Evolutionary conservation across 2,888 invertebrate genomes (phyloP).

Genomic region (Pasiphila rectangulata): DNA sequence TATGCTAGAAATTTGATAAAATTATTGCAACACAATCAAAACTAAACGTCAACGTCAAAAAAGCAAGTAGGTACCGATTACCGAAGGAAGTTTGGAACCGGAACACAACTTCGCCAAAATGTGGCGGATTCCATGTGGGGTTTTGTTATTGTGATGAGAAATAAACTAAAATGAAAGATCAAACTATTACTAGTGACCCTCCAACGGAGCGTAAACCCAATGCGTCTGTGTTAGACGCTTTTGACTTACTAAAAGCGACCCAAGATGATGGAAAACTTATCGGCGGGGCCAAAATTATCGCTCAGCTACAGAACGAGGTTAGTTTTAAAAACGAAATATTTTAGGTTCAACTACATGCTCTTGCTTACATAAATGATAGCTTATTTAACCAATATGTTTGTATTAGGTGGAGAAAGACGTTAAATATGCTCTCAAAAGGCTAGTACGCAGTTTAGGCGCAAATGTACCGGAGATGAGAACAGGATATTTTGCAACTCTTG

Average conservation of each 20-base stretch:
- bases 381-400: slow-evolving; percentile 24
- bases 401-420: slow-evolving; percentile 82
- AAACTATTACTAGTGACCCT: slow-evolving; percentile 38
- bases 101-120: slow-evolving; percentile 8
- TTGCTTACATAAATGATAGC: neutral
- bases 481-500: slow-evolving; percentile 86
- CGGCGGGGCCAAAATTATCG: slow-evolving; percentile 69
- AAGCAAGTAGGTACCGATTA: neutral
- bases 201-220: slow-evolving; percentile 50
- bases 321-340: slow-evolving; percentile 32
- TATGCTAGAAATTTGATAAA: neutral
- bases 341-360: too few relatives aligned
- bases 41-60: slow-evolving; percentile 3
- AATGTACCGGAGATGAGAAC: slow-evolving; percentile 82
- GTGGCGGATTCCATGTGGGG: slow-evolving; percentile 45
- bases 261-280: slow-evolving; percentile 62
- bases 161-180: slow-evolving; percentile 57
- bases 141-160: slow-evolving; percentile 31
- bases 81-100: neutral
- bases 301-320: slow-evolving; percentile 66
- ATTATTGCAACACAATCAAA: neutral
- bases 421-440: slow-evolving; percentile 84
- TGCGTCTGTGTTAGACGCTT: slow-evolving; percentile 66
- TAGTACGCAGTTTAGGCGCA: slow-evolving; percentile 87
- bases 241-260: slow-evolving; percentile 60